A percentile compares a stretch with the other conserved stretches of the same genome.
phyloP scores from a whole-genome alignment of 1,140 invertebrate genomes.

The Bombyx mori region DNA sequence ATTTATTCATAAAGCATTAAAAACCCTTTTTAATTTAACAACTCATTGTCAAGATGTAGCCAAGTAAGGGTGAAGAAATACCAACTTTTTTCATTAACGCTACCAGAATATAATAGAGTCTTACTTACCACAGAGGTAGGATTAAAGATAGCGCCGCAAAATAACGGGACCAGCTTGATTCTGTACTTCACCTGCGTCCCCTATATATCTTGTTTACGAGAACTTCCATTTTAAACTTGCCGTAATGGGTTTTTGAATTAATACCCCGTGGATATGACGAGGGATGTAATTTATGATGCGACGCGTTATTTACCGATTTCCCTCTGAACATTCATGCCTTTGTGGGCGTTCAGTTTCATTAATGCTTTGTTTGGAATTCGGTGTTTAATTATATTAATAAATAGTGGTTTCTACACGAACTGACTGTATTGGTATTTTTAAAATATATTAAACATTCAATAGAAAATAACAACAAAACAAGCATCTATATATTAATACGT shows the following conservation, averaged over 20 bases:
- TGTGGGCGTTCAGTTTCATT: not conserved
- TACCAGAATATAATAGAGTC: conserved; percentile 7
- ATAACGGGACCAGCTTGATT: conserved; percentile 12
- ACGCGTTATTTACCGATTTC: conserved; percentile 12
- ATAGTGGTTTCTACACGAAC: no score
- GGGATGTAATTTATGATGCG: conserved; percentile 32
- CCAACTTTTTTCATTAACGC: no score
- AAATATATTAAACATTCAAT: no score
- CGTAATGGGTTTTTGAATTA: conserved; percentile 55
- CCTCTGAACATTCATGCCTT: not conserved
- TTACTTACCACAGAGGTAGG: conserved; percentile 11
- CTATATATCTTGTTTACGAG: conserved; percentile 43
- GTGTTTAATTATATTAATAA: no score
- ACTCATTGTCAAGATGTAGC: no score
- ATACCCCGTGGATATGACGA: conserved; percentile 43
- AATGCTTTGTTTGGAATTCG: no score
- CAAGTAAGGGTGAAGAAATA: no score
- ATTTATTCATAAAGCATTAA: no score
- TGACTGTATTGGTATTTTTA: no score
- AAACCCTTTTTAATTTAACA: no score
- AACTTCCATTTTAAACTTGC: conserved; percentile 46
- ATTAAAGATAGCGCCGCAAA: conserved; percentile 17
- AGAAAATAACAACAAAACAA: no score
- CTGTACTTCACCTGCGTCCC: conserved; percentile 33
- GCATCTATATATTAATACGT: no score